Base-by-base conservation (phyloP, 2,113 vertebrate genomes). In the Oceanites oceanicus region DNA sequence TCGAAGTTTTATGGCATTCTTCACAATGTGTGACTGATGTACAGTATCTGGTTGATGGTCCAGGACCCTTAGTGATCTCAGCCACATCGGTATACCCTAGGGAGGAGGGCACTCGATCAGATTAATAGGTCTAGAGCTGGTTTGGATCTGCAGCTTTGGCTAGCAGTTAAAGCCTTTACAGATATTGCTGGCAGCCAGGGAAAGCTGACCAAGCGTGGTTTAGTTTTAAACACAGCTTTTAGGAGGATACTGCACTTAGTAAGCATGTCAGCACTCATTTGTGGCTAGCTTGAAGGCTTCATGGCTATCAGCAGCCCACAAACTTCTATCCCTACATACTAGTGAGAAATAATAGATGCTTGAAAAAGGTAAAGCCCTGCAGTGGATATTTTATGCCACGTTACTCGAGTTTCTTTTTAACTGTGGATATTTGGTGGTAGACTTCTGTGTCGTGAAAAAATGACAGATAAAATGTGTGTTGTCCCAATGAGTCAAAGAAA, bases 401-500 rank as follows among this genome's bases (percentile, higher is more conserved):
- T n/a, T n/a, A n/a, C n/a, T n/a, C 6, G 29, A 15, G 49, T 78
- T 81, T 82, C 68, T 75, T 74, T 92, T 47, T 52, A 86, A 45
- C 65, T 44, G 32, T 81, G 47, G 40, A 5, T 70, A n/a, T 86
- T 72, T 62, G 38, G 40, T 9, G 9, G 53, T 72, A 89, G 84
- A 49, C 10, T n/a, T 87, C 38, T 59, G 63, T 66, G 61, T 79
- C n/a, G 3, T 62, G n/a, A 65, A 75, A 56, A 85, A 88, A 45
- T 67, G 94, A 84, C 72, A 89, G 83, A 53, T 77, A 94, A 82
- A 92, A 91, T 65, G 70, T 30, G 56, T 91, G 80, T 92, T 94
- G 85, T 95, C 73, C 93, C 84, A 73, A 49, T 36, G 73, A 96
- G 66, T 94, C 87, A 93, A 85, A 94, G 91, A 94, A 96, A 94